Evolutionary conservation across 2,888 invertebrate species (phyloP).

Genomic region (Leptinotarsa peninsularis): DNA sequence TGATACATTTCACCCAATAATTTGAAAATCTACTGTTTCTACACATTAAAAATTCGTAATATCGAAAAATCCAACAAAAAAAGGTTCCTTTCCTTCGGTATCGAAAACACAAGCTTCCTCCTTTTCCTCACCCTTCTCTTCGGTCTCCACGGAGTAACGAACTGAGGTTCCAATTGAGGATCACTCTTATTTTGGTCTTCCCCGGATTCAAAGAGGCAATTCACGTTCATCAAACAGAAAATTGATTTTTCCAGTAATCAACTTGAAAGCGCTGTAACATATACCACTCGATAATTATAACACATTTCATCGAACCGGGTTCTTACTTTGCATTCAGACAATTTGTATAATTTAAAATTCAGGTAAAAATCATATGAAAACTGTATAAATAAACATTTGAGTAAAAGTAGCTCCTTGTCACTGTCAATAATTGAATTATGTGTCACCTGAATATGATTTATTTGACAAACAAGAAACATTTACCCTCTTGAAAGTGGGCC

Average conservation of each 20-base stretch:
- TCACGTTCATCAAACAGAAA: not conserved
- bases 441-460: too few species aligned
- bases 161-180: not conserved
- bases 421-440: not conserved
- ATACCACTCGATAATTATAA: not conserved
- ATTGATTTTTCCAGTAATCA: not conserved
- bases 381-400: not conserved
- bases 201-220: not conserved
- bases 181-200: not conserved
- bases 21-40: too few species aligned
- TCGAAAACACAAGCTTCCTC: slow-evolving; percentile 31
- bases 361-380: not conserved
- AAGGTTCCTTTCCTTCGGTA: slow-evolving; percentile 40
- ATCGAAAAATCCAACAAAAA: not conserved
- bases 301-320: not conserved
- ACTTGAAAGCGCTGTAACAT: not conserved
- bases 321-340: not conserved
- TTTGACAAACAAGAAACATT: too few species aligned
- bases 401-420: not conserved
- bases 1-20: too few species aligned
- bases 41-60: too few species aligned
- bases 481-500: too few species aligned
- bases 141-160: slow-evolving; percentile 5
- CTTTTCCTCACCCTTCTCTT: slow-evolving; percentile 33
- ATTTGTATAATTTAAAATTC: not conserved